A percentile compares a stretch with the other conserved stretches of the same genome.
Conservation (phyloP, 2,113 vertebrate species). For the Scopus umbretta region DNA sequence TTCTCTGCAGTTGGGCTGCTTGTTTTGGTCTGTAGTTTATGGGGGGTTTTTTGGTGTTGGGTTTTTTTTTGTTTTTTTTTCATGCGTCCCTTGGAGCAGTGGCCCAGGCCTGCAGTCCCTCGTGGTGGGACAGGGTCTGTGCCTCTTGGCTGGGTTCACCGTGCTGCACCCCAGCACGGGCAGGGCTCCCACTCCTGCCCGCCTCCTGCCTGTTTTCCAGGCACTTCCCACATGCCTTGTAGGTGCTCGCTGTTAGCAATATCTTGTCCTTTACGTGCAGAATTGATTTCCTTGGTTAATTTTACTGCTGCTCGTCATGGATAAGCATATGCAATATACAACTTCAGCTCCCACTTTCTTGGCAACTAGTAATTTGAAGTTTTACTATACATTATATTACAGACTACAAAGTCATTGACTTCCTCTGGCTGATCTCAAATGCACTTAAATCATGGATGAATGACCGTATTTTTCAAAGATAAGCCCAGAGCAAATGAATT, state of each 20-base stretch:
- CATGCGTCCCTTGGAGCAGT: not conserved
- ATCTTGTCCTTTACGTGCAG: not conserved
- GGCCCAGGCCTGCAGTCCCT: not conserved
- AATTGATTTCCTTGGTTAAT: not conserved
- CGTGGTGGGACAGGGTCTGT: fast-evolving
- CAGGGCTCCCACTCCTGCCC: not conserved
- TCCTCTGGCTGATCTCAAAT: not conserved
- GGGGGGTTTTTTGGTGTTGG: no score
- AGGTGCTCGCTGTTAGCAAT: fast-evolving
- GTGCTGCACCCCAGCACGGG: fast-evolving
- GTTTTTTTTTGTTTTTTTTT: not conserved
- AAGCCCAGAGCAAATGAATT: constrained; percentile 55
- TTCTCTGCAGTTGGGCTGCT: not conserved
- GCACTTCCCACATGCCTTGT: fast-evolving
- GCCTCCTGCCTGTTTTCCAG: not conserved
- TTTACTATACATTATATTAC: not conserved
- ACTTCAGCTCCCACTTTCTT: not conserved
- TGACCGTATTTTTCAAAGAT: constrained; percentile 35
- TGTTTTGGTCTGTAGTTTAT: not conserved
- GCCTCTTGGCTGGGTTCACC: fast-evolving
- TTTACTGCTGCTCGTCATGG: not conserved
- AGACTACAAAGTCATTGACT: not conserved
- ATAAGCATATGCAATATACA: not conserved
- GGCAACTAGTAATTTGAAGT: not conserved
- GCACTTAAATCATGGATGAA: constrained; percentile 6